phyloP scores from a whole-genome alignment of 2,797 vertebrate species.

The Mallotus villosus region DNA sequence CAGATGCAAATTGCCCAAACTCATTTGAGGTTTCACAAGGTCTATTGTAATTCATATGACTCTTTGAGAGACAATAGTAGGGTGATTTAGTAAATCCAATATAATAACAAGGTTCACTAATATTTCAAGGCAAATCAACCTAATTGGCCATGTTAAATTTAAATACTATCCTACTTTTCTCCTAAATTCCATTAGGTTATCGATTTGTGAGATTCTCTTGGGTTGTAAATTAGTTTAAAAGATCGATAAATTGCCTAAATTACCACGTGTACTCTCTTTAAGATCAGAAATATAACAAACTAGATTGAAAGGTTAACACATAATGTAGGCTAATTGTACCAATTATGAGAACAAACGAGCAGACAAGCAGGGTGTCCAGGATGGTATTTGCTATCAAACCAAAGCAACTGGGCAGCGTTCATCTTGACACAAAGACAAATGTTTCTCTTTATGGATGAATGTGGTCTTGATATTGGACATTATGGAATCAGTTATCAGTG shows the following conservation, averaged over 20 bases:
- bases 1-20: neutral
- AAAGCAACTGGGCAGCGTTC: slow-evolving; percentile 13
- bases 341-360: neutral
- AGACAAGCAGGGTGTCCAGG: neutral
- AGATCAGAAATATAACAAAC: too few species aligned
- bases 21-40: too few species aligned
- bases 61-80: too few species aligned
- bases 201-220: too few species aligned
- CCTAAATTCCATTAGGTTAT: neutral
- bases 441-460: neutral
- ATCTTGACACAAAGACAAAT: neutral
- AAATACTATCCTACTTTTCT: neutral
- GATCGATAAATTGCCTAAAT: too few species aligned
- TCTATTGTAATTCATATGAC: too few species aligned
- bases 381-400: slow-evolving; percentile 3
- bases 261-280: too few species aligned
- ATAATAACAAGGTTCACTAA: neutral
- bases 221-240: too few species aligned
- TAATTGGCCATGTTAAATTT: neutral
- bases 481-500: slow-evolving; percentile 25
- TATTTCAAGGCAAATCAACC: too few species aligned
- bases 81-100: too few species aligned
- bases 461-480: slow-evolving; percentile 12
- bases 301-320: too few species aligned
- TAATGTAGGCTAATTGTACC: too few species aligned